phyloP scores from a whole-genome alignment of 2,888 invertebrate genomes.

The Ornithoptera priamus region DNA sequence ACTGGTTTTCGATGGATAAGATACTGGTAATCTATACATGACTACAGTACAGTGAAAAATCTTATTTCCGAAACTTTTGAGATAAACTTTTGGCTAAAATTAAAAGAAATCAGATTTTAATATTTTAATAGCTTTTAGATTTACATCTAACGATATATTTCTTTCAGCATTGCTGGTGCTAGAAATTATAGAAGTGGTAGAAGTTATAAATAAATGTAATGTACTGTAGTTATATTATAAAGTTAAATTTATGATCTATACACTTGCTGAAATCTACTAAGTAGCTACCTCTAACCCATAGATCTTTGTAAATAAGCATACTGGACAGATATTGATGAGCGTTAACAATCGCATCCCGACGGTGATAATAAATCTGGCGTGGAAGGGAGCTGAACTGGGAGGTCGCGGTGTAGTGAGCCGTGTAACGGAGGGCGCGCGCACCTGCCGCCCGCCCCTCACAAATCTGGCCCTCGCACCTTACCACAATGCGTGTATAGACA shows the following conservation, averaged over 20 bases:
- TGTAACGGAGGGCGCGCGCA: conserved; percentile 67
- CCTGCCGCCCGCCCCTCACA: conserved; percentile 71
- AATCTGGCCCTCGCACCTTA: conserved; percentile 72
- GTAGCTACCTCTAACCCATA: neutral
- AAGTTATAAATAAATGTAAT: too few species aligned
- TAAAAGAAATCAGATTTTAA: too few species aligned
- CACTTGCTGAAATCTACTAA: neutral
- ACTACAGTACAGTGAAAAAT: too few species aligned
- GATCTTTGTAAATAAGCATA: conserved; percentile 10
- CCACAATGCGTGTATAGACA: conserved; percentile 49
- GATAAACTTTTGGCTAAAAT: too few species aligned
- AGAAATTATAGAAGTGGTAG: too few species aligned
- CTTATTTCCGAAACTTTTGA: too few species aligned
- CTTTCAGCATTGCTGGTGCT: too few species aligned
- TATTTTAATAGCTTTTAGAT: too few species aligned
- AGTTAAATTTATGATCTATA: neutral
- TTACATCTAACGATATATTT: too few species aligned
- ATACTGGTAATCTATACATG: neutral
- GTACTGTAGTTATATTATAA: too few species aligned
- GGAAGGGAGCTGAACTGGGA: conserved; percentile 21
- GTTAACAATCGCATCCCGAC: conserved; percentile 26
- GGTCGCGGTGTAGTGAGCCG: conserved; percentile 48
- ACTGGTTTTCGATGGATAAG: conserved; percentile 1
- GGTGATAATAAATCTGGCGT: conserved; percentile 29
- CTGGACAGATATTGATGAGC: conserved; percentile 25